These are phyloP conservation scores for Ibidorhyncha struthersii DNA, from an alignment of 2,113 vertebrate genomes.

Conservation along the genomic window DNA sequence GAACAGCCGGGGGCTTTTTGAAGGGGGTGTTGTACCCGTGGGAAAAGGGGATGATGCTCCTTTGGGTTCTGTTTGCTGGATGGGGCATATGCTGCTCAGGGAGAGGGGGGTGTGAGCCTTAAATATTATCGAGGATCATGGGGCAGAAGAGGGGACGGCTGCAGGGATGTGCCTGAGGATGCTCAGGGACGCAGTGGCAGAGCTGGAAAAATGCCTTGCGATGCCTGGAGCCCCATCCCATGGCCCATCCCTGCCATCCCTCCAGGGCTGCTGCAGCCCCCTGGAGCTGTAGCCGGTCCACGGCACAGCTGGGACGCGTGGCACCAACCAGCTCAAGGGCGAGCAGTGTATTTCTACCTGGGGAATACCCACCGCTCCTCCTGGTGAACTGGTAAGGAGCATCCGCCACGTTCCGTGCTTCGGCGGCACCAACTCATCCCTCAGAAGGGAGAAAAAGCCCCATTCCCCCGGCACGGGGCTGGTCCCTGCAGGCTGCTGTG, in stretches of 20 bases:
- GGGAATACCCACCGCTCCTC: too few species aligned
- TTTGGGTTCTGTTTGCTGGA: not conserved
- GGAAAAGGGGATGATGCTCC: not conserved
- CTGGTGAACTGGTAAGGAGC: not conserved
- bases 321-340: not conserved
- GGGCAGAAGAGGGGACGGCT: not conserved
- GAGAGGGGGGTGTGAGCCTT: not conserved
- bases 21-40: not conserved
- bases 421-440: not conserved
- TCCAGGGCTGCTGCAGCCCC: not conserved
- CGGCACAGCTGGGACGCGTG: not conserved
- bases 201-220: not conserved
- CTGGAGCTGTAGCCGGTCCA: not conserved
- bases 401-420: not conserved
- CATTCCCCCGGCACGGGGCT: fast-evolving
- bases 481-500: not conserved
- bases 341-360: fast-evolving
- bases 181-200: not conserved
- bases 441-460: not conserved
- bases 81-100: not conserved
- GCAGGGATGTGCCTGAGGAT: not conserved
- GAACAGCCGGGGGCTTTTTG: not conserved
- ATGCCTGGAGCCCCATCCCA: not conserved
- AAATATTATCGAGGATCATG: not conserved
- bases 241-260: not conserved